A percentile compares a stretch with the other conserved stretches of the same genome.
These are phyloP conservation scores for Tetranychus truncatus DNA, from an alignment of 2,888 invertebrate species.

Conservation along the genomic window DNA sequence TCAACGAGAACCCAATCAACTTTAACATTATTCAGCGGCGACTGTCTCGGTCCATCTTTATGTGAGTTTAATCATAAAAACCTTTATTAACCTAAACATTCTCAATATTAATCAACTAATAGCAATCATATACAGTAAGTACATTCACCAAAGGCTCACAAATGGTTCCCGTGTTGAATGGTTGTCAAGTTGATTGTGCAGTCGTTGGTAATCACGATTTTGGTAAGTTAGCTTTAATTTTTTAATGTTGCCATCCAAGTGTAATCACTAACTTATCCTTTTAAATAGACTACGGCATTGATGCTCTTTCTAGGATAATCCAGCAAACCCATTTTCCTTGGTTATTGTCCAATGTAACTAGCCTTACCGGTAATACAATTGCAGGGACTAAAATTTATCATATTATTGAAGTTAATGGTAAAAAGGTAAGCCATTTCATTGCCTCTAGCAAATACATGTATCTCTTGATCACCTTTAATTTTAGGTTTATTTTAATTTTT, in stretches of 20 bases:
- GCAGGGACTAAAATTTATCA: conserved; percentile 59
- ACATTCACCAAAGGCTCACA: conserved; percentile 78
- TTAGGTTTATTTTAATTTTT: too few relatives aligned
- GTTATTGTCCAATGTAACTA: conserved; percentile 78
- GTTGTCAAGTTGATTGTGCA: conserved; percentile 62
- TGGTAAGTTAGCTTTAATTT: background rate
- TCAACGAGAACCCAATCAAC: conserved; percentile 55
- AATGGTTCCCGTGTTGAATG: conserved; percentile 72
- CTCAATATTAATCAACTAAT: background rate
- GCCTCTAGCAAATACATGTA: too few relatives aligned
- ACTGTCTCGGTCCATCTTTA: conserved; percentile 58
- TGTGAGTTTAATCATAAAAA: conserved; percentile 38
- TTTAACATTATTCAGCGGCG: conserved; percentile 68
- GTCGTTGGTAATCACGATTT: conserved; percentile 80
- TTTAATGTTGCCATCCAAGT: background rate
- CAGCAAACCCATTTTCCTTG: conserved; percentile 65
- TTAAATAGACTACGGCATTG: conserved; percentile 66
- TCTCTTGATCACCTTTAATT: too few relatives aligned
- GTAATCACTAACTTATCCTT: background rate
- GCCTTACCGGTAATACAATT: conserved; percentile 66
- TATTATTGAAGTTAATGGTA: conserved; percentile 56
- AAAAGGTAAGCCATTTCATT: conserved; percentile 36
- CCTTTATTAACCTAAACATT: background rate
- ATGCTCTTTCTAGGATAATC: conserved; percentile 56
- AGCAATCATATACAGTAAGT: conserved; percentile 46